Conservation (phyloP, 2,888 invertebrate genomes). For the Scrobipalpa costella region DNA sequence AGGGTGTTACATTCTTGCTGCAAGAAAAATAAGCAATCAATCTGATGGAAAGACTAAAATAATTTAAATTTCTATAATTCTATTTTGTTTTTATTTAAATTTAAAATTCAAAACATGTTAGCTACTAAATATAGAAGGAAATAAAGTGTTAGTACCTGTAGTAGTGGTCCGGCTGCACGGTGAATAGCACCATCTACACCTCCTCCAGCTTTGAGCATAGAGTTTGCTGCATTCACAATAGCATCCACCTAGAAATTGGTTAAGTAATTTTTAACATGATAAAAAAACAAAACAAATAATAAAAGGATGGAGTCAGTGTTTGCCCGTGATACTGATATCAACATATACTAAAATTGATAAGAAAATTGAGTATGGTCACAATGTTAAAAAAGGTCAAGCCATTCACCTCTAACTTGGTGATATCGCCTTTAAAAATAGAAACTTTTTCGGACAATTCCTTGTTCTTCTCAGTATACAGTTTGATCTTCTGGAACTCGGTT, state of each 20-base stretch:
- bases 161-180: slow-evolving; percentile 85
- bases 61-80: too few relatives aligned
- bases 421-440: slow-evolving; percentile 88
- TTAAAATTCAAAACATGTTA: too few relatives aligned
- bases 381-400: too few relatives aligned
- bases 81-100: too few relatives aligned
- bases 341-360: too few relatives aligned
- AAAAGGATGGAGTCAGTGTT: too few relatives aligned
- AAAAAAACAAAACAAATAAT: too few relatives aligned
- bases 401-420: slow-evolving; percentile 87
- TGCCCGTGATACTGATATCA: too few relatives aligned
- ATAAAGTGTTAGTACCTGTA: slow-evolving; percentile 71
- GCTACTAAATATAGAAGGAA: too few relatives aligned
- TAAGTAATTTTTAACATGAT: neutral
- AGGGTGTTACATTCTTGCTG: slow-evolving; percentile 86
- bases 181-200: slow-evolving; percentile 97
- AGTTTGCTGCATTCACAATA: slow-evolving; percentile 95
- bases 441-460: slow-evolving; percentile 80
- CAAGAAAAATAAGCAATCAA: slow-evolving; percentile 30
- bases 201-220: slow-evolving; percentile 87
- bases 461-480: slow-evolving; percentile 62
- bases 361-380: too few relatives aligned
- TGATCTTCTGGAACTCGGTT: slow-evolving; percentile 55
- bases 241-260: slow-evolving; percentile 84
- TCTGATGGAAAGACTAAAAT: too few relatives aligned